phyloP scores from a whole-genome alignment of 2,113 vertebrate genomes.

The Protobothrops mucrosquamatus region DNA sequence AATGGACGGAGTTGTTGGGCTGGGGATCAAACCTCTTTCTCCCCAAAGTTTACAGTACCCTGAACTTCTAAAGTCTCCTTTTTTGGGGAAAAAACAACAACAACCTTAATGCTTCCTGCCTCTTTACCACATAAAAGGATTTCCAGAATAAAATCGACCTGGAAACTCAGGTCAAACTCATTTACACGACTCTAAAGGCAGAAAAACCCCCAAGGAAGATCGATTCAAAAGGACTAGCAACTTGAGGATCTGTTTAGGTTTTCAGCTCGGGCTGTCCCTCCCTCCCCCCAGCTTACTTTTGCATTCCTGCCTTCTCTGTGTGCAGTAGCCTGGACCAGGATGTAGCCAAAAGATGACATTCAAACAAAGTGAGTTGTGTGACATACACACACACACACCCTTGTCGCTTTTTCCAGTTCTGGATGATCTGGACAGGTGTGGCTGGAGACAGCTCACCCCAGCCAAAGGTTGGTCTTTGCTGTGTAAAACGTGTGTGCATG shows the following conservation, averaged over 20 bases:
- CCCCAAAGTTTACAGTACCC: background rate
- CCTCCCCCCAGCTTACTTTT: background rate
- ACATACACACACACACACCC: no score
- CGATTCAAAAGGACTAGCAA: background rate
- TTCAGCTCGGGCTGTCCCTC: background rate
- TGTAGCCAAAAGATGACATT: background rate
- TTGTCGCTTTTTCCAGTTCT: background rate
- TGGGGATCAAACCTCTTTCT: background rate
- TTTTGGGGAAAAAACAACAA: rapidly evolving
- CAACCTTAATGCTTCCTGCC: background rate
- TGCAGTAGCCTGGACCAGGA: no score
- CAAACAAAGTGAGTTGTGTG: background rate
- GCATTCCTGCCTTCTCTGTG: background rate
- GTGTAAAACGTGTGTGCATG: background rate
- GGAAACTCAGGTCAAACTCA: background rate
- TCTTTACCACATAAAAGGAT: background rate
- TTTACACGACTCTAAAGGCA: background rate
- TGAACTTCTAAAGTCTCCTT: background rate
- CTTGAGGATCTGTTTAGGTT: background rate
- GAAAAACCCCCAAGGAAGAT: background rate
- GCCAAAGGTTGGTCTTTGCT: background rate
- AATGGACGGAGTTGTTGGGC: background rate
- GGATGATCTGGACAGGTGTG: background rate
- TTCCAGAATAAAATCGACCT: background rate
- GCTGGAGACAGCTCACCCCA: background rate